These are phyloP conservation scores for Aramus guarauna DNA, from an alignment of 2,113 vertebrate species.

Conservation along the genomic window DNA sequence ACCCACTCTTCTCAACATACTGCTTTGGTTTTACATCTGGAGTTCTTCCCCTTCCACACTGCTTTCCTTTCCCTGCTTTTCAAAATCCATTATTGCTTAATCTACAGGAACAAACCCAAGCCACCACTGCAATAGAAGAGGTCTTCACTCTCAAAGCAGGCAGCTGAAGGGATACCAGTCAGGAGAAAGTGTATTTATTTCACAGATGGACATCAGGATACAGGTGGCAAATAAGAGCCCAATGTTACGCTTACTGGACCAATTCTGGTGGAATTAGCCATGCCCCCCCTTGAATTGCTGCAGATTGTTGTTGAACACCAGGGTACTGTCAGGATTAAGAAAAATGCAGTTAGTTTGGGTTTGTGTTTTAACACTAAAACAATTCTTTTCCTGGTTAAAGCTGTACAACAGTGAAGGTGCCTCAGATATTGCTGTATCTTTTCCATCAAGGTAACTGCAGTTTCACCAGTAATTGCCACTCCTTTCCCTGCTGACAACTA, in stretches of 20 bases:
- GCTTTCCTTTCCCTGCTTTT: background rate
- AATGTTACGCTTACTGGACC: background rate
- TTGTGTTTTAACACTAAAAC: background rate
- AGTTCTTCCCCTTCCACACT: background rate
- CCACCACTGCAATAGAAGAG: accelerated
- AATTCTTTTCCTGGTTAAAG: background rate
- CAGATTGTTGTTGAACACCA: background rate
- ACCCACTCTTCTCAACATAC: background rate
- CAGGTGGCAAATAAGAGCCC: background rate
- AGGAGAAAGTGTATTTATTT: background rate
- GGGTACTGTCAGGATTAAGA: background rate
- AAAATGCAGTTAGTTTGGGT: background rate
- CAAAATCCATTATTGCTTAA: background rate
- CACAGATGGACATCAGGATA: background rate
- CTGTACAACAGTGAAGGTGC: background rate
- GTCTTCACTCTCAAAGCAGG: background rate
- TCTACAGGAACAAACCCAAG: background rate
- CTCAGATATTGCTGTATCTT: background rate
- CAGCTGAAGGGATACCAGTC: accelerated
- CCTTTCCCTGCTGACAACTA: background rate
- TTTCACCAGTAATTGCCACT: background rate
- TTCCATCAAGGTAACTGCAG: background rate
- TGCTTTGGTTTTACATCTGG: background rate
- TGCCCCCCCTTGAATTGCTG: accelerated
- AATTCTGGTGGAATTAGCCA: background rate